Conservation (phyloP, 2,888 invertebrate genomes). For the Trimorus sp. region DNA sequence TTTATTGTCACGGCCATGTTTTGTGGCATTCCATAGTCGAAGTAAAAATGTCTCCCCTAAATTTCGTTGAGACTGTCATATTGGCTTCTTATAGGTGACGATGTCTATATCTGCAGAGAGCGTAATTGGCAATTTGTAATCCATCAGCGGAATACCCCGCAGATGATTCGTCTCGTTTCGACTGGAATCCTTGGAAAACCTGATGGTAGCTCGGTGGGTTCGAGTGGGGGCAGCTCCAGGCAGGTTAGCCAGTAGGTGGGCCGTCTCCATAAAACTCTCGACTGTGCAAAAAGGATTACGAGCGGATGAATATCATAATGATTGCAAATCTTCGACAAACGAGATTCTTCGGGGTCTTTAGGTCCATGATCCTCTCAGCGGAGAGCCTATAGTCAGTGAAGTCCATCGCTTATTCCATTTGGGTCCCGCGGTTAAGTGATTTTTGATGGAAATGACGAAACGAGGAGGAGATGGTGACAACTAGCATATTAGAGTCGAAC, state of each 20-base stretch:
- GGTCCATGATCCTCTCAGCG: too few relatives aligned
- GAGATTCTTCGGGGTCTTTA: constrained; percentile 35
- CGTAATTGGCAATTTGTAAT: constrained; percentile 20
- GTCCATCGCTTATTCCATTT: constrained; percentile 22
- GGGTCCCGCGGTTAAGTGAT: constrained; percentile 1
- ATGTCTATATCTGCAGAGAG: constrained; percentile 7
- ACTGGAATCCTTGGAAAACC: constrained; percentile 35
- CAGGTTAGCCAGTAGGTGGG: constrained; percentile 38
- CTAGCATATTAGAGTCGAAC: not conserved
- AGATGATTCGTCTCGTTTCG: constrained; percentile 14
- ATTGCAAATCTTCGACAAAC: constrained; percentile 31
- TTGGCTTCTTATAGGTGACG: not conserved
- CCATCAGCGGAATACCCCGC: constrained; percentile 28
- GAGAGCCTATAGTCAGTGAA: too few relatives aligned
- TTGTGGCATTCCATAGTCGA: not conserved
- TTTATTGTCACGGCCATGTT: constrained; percentile 16
- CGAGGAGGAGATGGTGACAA: not conserved
- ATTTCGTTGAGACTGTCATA: too few relatives aligned
- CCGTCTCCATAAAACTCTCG: constrained; percentile 21
- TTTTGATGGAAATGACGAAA: not conserved
- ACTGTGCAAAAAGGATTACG: constrained; percentile 18
- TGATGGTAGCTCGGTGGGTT: constrained; percentile 9
- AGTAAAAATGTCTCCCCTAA: too few relatives aligned
- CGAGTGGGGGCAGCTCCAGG: constrained; percentile 1
- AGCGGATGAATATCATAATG: constrained; percentile 26